phyloP scores from a whole-genome alignment of 2,113 vertebrate species.

The Orthonyx spaldingii region DNA sequence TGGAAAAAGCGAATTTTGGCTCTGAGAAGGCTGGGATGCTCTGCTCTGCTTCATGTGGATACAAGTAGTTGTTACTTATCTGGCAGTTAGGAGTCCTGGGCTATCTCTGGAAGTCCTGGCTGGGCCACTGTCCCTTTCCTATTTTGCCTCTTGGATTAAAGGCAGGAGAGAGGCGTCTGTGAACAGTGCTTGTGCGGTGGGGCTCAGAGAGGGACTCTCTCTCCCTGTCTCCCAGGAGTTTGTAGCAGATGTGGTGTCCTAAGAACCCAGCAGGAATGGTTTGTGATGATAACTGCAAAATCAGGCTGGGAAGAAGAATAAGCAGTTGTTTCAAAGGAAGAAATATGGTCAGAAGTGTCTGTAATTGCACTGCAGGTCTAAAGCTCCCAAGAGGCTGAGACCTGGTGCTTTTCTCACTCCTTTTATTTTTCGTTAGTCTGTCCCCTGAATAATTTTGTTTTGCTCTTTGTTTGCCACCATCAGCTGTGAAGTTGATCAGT shows the following conservation, averaged over 20 bases:
- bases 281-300: not conserved
- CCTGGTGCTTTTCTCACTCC: not conserved
- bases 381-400: not conserved
- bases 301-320: not conserved
- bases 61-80: accelerated
- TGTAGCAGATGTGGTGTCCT: not conserved
- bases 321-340: not conserved
- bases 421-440: not conserved
- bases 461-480: not conserved
- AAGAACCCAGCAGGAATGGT: not conserved
- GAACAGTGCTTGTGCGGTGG: accelerated
- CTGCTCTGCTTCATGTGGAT: too few species aligned
- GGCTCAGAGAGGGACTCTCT: not conserved
- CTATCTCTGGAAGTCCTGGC: not conserved
- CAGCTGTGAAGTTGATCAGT: not conserved
- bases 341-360: not conserved
- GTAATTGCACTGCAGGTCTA: not conserved
- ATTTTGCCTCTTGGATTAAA: not conserved
- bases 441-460: not conserved
- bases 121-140: not conserved
- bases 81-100: not conserved
- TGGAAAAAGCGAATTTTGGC: not conserved
- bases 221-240: not conserved
- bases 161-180: not conserved
- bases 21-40: not conserved